These are phyloP conservation scores for Junonia oenone DNA, from an alignment of 2,888 invertebrate genomes.

Conservation along the genomic window DNA sequence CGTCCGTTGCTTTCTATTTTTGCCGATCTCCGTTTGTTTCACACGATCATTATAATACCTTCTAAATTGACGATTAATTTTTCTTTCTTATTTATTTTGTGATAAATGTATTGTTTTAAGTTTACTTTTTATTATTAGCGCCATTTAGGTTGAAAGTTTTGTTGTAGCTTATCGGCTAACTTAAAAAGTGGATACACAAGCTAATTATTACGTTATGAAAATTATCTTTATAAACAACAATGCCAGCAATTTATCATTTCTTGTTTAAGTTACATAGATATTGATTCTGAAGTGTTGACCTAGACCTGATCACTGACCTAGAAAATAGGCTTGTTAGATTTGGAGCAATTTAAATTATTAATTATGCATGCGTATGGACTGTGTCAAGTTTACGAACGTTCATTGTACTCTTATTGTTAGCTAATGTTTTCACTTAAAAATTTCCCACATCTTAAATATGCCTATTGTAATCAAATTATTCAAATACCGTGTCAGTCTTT, in stretches of 20 bases:
- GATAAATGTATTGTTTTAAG: not conserved
- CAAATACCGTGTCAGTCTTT: not conserved
- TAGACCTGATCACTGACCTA: constrained; percentile 6
- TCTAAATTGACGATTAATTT: constrained; percentile 18
- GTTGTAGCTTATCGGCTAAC: not conserved
- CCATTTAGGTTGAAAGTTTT: not conserved
- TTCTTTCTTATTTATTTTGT: constrained; percentile 10
- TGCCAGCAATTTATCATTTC: not conserved
- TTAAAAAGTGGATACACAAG: not conserved
- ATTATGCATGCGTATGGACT: constrained; percentile 1
- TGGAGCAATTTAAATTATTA: constrained; percentile 7
- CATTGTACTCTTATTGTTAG: constrained; percentile 39
- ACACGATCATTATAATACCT: constrained; percentile 28
- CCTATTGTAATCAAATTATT: not conserved
- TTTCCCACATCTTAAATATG: not conserved
- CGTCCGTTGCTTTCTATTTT: constrained; percentile 78
- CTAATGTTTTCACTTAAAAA: constrained; percentile 2
- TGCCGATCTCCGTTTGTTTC: constrained; percentile 54
- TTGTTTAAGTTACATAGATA: not conserved
- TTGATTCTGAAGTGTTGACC: constrained; percentile 2
- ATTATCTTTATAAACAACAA: not conserved
- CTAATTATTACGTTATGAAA: not conserved
- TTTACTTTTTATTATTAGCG: not conserved
- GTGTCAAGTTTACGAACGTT: constrained; percentile 51
- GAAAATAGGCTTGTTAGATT: constrained; percentile 5